Evolutionary conservation across 2,797 vertebrate species (phyloP), one percentile per base, ranked within the genome.

Genomic region (Tokudaia muenninki): DNA sequence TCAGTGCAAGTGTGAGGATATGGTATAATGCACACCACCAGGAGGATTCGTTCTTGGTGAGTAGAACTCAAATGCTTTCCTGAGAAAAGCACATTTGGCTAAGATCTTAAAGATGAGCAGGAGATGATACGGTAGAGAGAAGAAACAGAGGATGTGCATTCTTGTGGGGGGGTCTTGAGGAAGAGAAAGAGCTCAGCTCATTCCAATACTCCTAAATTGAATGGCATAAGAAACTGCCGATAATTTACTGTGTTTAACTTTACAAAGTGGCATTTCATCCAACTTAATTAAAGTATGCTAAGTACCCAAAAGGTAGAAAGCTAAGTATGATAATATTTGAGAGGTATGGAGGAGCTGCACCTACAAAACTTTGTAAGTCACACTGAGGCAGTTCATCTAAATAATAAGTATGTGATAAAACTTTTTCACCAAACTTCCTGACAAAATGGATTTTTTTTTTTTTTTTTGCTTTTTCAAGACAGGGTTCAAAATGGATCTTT

Each of bases 371-470:
- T 79, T 19, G 2, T 72, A 77, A 78, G 29, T 11, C 37, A 34
- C n/a, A 6, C 55, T 72, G 50, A 63, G 57, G 44, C 22, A 84
- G 13, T 83, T 90, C n/a, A 37, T 77, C 59, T 91, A 75, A 50
- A 72, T 75, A 91, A 75, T 21, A 10, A 74, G 70, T 21, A 37
- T 2, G 72, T 37, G 61, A 17, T 31, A 57, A 57, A 88, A 41
- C 5, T 79, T 57, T 57, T 74, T 79, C 65, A 57, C 19, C 74
- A 17, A 29, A 31, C 44, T 63, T 87, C 72, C 94, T 87, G 14
- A 81, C 50, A 88, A 96, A 34, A 24, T 87, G 8, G 34, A 72
- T 78, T 1, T 95, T 93, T 52, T 90, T 52, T 52, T 52, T 52
- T 52, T 52, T 52, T 52, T 52, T 52, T 52, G 12, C 52, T 52